phyloP scores from a whole-genome alignment of 2,888 invertebrate genomes.

The Alviniconcha strummeri region DNA sequence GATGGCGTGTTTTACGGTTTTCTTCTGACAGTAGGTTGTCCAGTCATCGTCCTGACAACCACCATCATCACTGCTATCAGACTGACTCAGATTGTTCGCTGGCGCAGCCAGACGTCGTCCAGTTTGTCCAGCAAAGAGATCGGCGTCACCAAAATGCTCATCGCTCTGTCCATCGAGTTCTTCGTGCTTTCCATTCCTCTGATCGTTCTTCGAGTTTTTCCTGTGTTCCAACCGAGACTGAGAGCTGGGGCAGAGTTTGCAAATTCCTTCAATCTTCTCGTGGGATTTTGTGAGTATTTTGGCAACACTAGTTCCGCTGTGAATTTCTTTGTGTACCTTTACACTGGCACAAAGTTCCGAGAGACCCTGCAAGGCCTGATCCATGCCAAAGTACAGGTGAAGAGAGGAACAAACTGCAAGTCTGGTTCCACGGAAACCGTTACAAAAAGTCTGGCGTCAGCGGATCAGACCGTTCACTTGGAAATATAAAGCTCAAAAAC shows the following conservation, averaged over 20 bases:
- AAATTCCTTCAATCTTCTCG: neutral
- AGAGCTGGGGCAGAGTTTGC: too few relatives aligned
- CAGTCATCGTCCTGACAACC: constrained; percentile 8
- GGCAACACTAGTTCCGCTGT: neutral
- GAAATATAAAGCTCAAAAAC: too few relatives aligned
- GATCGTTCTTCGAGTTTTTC: neutral
- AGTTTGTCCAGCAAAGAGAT: constrained; percentile 18
- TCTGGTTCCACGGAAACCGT: too few relatives aligned
- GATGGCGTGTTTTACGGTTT: constrained; percentile 15
- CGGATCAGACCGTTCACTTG: too few relatives aligned
- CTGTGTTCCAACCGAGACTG: neutral
- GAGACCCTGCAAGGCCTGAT: neutral
- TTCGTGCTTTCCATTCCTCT: constrained; percentile 18
- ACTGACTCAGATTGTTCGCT: neutral
- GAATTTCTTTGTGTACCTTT: constrained; percentile 2
- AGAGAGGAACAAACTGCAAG: too few relatives aligned
- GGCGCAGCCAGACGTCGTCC: constrained; percentile 9
- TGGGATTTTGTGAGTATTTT: neutral
- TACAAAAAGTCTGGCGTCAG: too few relatives aligned
- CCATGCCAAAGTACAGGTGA: too few relatives aligned
- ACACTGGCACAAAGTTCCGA: neutral
- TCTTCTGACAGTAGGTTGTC: neutral
- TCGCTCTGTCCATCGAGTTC: constrained; percentile 23
- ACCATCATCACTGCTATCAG: constrained; percentile 18
- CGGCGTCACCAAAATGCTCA: constrained; percentile 21